Evolutionary conservation across 2,113 vertebrate genomes (phyloP).

Genomic region (Cynocephalus volans): DNA sequence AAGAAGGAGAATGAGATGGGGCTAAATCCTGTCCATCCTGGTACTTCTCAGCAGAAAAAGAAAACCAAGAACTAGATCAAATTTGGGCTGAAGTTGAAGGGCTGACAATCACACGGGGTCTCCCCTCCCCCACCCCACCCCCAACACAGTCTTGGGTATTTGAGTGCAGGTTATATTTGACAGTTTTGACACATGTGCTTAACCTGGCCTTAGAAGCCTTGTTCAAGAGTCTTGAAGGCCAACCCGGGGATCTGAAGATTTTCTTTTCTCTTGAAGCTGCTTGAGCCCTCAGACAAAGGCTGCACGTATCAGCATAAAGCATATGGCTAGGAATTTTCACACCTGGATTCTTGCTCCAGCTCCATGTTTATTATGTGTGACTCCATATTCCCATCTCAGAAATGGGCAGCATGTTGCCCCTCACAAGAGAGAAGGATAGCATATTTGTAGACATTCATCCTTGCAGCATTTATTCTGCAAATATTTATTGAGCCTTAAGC

Average conservation of each 20-base stretch:
- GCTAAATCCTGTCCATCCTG: background rate
- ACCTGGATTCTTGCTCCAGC: background rate
- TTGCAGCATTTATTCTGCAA: background rate
- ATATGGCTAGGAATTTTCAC: background rate
- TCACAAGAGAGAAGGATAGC: background rate
- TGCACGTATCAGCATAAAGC: background rate
- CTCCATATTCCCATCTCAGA: background rate
- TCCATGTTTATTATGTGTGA: background rate
- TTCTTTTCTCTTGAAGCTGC: background rate
- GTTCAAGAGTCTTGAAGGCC: background rate
- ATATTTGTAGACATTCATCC: background rate
- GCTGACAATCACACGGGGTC: fast-evolving
- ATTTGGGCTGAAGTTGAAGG: background rate
- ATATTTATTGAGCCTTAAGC: background rate
- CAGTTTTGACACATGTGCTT: background rate
- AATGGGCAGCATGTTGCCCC: background rate
- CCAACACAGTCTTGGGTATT: background rate
- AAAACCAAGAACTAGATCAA: background rate
- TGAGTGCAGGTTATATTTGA: constrained; percentile 44
- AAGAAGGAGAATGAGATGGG: background rate
- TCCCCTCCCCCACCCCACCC: fast-evolving
- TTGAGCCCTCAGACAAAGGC: background rate
- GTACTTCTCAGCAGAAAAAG: background rate
- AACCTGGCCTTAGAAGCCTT: background rate
- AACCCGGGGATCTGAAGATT: background rate